Percentiles rank a stretch among this genome's conserved stretches.
phyloP scores from a whole-genome alignment of 1,140 invertebrate genomes.

The Leptopilina boulardi region DNA sequence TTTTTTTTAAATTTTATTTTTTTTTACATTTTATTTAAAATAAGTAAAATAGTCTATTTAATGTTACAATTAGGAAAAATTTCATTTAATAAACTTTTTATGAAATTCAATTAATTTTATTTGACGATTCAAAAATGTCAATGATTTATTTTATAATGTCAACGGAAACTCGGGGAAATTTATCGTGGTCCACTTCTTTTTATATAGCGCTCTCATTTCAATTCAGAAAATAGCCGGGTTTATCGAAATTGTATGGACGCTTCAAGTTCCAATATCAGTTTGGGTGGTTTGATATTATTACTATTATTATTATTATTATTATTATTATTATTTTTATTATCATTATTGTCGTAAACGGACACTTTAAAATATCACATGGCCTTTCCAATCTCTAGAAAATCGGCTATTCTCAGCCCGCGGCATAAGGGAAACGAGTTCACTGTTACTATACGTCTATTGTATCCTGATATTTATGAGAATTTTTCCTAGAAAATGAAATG shows the following conservation, averaged over 20 bases:
- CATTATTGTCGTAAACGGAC: slow-evolving; percentile 37
- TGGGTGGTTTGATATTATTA: slow-evolving; percentile 55
- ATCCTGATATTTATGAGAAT: slow-evolving; percentile 23
- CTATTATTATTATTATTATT: slow-evolving; percentile 41
- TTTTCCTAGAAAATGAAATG: slow-evolving; percentile 10
- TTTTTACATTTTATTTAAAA: too few species aligned
- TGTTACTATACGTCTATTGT: slow-evolving; percentile 40
- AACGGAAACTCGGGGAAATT: not conserved
- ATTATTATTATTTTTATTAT: slow-evolving; percentile 8
- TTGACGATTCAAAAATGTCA: not conserved
- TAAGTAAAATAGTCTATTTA: too few species aligned
- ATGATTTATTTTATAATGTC: not conserved
- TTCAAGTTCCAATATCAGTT: slow-evolving; percentile 53
- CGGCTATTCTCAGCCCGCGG: slow-evolving; percentile 51
- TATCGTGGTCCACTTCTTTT: slow-evolving; percentile 42
- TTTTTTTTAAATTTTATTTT: too few species aligned
- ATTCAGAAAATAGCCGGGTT: slow-evolving; percentile 49
- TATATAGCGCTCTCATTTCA: slow-evolving; percentile 44
- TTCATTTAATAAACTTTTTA: too few species aligned
- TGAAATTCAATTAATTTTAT: too few species aligned
- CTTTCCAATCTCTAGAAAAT: slow-evolving; percentile 55
- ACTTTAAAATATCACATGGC: slow-evolving; percentile 57
- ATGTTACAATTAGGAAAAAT: too few species aligned
- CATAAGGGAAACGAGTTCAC: slow-evolving; percentile 33
- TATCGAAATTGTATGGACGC: slow-evolving; percentile 61